phyloP scores from a whole-genome alignment of 2,888 invertebrate genomes.

The Epinotia bilunana region DNA sequence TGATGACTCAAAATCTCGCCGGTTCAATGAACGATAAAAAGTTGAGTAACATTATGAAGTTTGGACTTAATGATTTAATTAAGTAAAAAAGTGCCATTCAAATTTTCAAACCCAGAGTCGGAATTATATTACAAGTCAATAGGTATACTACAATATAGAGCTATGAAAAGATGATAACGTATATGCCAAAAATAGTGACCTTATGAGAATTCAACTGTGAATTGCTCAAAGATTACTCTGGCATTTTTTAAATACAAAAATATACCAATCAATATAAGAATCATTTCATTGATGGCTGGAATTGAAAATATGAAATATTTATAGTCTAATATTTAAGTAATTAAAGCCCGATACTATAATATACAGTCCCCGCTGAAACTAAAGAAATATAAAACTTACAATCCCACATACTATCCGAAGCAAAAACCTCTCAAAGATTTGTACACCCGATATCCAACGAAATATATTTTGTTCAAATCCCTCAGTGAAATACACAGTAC shows the following conservation, averaged over 20 bases:
- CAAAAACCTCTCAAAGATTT: conserved; percentile 36
- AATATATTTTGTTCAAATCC: conserved; percentile 42
- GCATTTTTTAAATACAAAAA: not conserved
- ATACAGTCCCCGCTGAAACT: not conserved
- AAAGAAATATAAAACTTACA: not conserved
- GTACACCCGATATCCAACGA: conserved; percentile 35
- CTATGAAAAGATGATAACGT: not conserved
- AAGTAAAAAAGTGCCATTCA: not conserved
- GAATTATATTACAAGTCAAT: not conserved
- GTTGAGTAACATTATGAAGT: not conserved
- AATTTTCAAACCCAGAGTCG: not conserved
- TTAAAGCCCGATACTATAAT: not conserved
- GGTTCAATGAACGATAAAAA: conserved; percentile 21
- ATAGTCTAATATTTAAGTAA: no score
- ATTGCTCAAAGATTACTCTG: not conserved
- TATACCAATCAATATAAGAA: not conserved
- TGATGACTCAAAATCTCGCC: conserved; percentile 9
- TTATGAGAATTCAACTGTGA: not conserved
- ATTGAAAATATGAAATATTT: not conserved
- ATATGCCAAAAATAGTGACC: no score
- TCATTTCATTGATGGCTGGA: not conserved
- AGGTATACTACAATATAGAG: not conserved
- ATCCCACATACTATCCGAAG: not conserved
- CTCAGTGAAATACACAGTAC: conserved; percentile 42
- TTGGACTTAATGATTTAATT: not conserved